Base-by-base conservation (phyloP, 1,140 invertebrate genomes). In the Asbolus verrucosus region DNA sequence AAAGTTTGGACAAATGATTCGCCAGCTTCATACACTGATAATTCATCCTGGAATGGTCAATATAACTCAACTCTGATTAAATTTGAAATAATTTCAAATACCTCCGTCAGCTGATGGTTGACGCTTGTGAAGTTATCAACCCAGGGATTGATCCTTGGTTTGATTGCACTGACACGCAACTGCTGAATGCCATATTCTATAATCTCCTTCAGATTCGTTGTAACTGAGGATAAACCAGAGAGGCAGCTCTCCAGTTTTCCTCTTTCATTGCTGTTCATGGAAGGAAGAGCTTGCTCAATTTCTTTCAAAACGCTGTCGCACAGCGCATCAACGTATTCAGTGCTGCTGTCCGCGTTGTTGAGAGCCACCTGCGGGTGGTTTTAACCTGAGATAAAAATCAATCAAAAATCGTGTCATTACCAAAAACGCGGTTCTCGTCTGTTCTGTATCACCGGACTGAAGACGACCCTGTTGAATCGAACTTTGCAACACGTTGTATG, bases 321-420 rank as follows among this genome's bases (percentile, higher is more conserved):
- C 3, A 97, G 81, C 0, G 92, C 91, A 74, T 93, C 92, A 6
- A 96, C 88, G 82, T 95, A 97, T 80, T 98, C 95, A 73, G 90
- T 92, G 69, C 94, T 94, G 3, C 91, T 88, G 81, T 98, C 96
- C n/a, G 94, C 90, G 82, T 98, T 97, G 79, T 97, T 97, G 65
- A 98, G 81, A 77, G 95, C 92, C n/a, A 91, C 89, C 91, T 94
- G 79, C 59, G 69, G 41, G n/a, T 11, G n/a, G n/a, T n/a, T n/a
- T 50, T 15, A 3, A 18, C 18, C 18, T 18, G 24, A 43, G 8
- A 6, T 68, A 19, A 24, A 59, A 21, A 14, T 18, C 9, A 8
- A 2, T 67, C 93, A 94, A 77, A 93, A 94, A 80, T 87, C 91
- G 2, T 85, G 92, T 70, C 88, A 66, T 75, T 31, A 84, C 83